Percentiles rank a stretch among this genome's conserved stretches.
phyloP scores from a whole-genome alignment of 2,888 invertebrate genomes.

The Amaurobius ferox region DNA sequence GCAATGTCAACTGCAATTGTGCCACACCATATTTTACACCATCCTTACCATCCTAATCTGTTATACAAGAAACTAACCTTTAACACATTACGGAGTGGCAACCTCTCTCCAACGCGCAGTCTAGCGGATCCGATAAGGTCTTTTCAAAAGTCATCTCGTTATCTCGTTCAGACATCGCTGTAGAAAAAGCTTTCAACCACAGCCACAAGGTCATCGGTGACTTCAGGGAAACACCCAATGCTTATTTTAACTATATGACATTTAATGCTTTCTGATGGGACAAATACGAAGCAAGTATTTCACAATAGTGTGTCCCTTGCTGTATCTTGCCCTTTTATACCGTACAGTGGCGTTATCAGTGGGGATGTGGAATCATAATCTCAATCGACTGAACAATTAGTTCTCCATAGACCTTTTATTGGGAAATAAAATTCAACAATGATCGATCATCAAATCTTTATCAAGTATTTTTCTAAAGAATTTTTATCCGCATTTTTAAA shows the following conservation, averaged over 20 bases:
- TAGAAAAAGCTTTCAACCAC: slow-evolving; percentile 33
- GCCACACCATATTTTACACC: not conserved
- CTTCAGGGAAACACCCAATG: slow-evolving; percentile 11
- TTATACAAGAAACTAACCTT: slow-evolving; percentile 8
- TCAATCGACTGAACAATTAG: too few species aligned
- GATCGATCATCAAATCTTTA: too few species aligned
- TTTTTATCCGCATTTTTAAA: too few species aligned
- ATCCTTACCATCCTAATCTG: not conserved
- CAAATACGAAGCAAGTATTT: not conserved
- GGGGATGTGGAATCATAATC: too few species aligned
- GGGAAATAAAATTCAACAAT: too few species aligned
- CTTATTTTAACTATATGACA: not conserved
- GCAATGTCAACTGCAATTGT: not conserved
- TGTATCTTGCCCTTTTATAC: too few species aligned
- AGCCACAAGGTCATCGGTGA: slow-evolving; percentile 20
- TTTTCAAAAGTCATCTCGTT: slow-evolving; percentile 18
- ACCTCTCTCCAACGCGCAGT: slow-evolving; percentile 23
- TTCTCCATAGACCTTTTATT: too few species aligned
- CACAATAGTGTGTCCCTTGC: too few species aligned
- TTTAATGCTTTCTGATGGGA: slow-evolving; percentile 6
- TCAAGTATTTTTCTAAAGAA: too few species aligned
- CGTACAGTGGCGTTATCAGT: too few species aligned
- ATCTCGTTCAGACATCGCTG: slow-evolving; percentile 50
- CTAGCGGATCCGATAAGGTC: slow-evolving; percentile 5
- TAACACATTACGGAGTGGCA: not conserved